phyloP scores from a whole-genome alignment of 2,888 invertebrate genomes.

The Entomobrya multifasciata region DNA sequence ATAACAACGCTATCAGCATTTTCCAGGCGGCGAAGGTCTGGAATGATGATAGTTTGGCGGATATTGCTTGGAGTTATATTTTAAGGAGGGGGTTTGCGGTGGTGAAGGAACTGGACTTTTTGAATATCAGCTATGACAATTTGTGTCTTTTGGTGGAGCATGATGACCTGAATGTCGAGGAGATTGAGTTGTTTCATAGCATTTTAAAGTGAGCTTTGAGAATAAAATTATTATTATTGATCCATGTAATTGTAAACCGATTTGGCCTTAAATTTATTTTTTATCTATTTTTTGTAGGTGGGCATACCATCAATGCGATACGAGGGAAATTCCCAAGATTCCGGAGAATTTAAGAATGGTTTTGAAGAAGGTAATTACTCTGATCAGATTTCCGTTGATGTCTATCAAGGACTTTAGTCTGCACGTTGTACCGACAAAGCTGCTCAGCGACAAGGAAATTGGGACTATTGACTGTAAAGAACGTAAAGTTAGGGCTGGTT shows the following conservation, averaged over 20 bases:
- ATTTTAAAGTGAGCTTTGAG: no score
- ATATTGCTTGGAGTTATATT: conserved; percentile 75
- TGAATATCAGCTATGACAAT: conserved; percentile 73
- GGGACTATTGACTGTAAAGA: conserved; percentile 75
- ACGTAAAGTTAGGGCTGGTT: conserved; percentile 70
- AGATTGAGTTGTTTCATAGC: conserved; percentile 74
- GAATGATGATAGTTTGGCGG: conserved; percentile 73
- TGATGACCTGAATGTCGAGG: conserved; percentile 76
- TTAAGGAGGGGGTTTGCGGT: conserved; percentile 76
- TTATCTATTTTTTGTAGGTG: no score
- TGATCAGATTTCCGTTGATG: conserved; percentile 77
- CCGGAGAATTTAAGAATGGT: conserved; percentile 73
- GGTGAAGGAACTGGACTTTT: conserved; percentile 74
- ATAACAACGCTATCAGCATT: conserved; percentile 75
- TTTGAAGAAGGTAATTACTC: conserved; percentile 65
- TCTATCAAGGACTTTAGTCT: conserved; percentile 76
- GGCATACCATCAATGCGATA: conserved; percentile 74
- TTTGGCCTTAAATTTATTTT: no score
- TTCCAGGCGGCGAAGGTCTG: conserved; percentile 76
- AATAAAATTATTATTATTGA: no score
- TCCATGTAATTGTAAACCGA: no score
- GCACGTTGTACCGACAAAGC: conserved; percentile 75
- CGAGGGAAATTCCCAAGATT: conserved; percentile 66
- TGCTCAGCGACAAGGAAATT: conserved; percentile 76
- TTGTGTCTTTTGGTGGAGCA: conserved; percentile 72